Conservation (phyloP, 2,888 invertebrate species). For the Phrixothrix hirtus region DNA sequence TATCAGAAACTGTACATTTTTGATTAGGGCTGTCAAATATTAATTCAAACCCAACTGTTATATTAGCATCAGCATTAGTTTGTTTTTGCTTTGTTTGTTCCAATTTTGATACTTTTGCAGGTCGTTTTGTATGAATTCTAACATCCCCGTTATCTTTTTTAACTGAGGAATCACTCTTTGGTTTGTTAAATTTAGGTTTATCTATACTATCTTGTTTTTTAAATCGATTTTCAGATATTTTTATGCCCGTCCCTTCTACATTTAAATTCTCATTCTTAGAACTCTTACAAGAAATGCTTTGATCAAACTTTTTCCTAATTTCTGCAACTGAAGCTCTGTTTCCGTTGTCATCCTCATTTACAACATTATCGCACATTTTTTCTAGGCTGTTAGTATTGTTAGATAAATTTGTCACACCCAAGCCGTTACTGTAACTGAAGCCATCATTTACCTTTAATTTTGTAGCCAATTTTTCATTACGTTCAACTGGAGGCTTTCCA, state of each 20-base stretch:
- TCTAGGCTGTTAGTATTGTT: constrained; percentile 53
- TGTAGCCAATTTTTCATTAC: constrained; percentile 48
- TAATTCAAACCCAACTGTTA: constrained; percentile 13
- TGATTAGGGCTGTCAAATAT: constrained; percentile 17
- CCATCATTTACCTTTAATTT: constrained; percentile 50
- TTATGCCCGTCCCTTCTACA: constrained; percentile 26
- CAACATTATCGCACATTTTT: constrained; percentile 49
- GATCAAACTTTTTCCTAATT: constrained; percentile 63
- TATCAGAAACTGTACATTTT: constrained; percentile 21
- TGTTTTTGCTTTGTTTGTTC: constrained; percentile 3
- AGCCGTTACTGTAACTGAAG: constrained; percentile 46
- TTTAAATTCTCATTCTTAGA: constrained; percentile 16
- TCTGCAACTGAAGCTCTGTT: constrained; percentile 64
- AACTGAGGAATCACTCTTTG: constrained; percentile 7
- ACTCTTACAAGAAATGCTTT: constrained; percentile 36
- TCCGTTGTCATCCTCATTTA: constrained; percentile 61
- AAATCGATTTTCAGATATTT: constrained; percentile 37
- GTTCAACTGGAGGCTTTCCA: constrained; percentile 56
- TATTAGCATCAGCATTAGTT: constrained; percentile 1
- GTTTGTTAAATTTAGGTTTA: constrained; percentile 5
- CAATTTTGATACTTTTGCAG: constrained; percentile 31
- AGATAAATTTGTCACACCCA: constrained; percentile 46
- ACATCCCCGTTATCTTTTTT: constrained; percentile 10
- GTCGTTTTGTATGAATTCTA: constrained; percentile 17
- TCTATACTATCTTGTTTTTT: constrained; percentile 36